These are phyloP conservation scores for Eupithecia subfuscata DNA, from an alignment of 2,888 invertebrate genomes.

Conservation along the genomic window DNA sequence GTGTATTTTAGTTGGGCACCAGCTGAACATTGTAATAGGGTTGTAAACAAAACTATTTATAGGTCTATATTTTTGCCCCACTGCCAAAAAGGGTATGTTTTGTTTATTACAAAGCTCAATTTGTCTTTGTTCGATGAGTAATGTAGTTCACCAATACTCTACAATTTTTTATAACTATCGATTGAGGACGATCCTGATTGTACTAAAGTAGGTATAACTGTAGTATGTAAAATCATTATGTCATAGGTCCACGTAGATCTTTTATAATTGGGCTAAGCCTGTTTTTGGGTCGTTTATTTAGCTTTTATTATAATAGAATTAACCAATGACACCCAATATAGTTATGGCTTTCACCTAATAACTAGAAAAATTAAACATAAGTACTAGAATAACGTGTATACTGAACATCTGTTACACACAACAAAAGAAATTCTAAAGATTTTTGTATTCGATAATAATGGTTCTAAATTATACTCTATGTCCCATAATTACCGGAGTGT, in stretches of 20 bases:
- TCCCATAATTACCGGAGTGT: slow-evolving; percentile 36
- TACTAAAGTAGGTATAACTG: background rate
- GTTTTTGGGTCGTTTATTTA: background rate
- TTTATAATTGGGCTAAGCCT: background rate
- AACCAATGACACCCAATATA: too few species aligned
- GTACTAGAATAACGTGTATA: background rate
- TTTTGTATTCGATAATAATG: slow-evolving; percentile 24
- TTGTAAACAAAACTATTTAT: slow-evolving; percentile 11
- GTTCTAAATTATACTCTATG: slow-evolving; percentile 38
- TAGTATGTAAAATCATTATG: background rate
- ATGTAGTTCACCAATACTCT: background rate
- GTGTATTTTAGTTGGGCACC: slow-evolving; percentile 4
- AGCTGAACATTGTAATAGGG: slow-evolving; percentile 16
- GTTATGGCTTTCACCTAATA: too few species aligned
- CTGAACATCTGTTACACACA: background rate
- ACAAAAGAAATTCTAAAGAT: slow-evolving; percentile 15
- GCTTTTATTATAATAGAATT: too few species aligned
- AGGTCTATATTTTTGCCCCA: slow-evolving; percentile 8
- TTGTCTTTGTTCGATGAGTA: background rate
- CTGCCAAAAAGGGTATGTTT: slow-evolving; percentile 3
- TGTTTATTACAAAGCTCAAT: slow-evolving; percentile 3
- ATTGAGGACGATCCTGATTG: background rate
- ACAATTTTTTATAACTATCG: background rate
- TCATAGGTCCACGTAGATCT: background rate
- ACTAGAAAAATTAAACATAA: background rate